Evolutionary conservation across 2,797 vertebrate genomes (phyloP).

Genomic region (Eospalax fontanierii): DNA sequence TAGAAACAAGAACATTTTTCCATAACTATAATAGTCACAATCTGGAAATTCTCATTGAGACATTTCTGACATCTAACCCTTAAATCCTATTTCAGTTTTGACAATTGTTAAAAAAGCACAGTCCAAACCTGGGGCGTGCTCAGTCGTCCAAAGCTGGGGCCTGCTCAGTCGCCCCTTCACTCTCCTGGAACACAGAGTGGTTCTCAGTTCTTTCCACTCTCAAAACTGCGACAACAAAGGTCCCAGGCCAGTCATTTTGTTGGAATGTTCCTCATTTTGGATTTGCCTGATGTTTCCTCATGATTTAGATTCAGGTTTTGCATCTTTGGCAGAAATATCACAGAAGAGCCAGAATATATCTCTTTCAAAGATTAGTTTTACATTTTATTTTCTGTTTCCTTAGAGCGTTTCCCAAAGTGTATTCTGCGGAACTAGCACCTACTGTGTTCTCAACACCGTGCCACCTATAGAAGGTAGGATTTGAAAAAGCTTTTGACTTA

Average conservation of each 20-base stretch:
- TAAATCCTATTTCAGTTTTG: background rate
- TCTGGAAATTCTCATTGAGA: background rate
- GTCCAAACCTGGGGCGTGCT: background rate
- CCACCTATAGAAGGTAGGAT: constrained; percentile 85
- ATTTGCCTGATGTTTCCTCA: constrained; percentile 65
- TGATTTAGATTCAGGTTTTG: constrained; percentile 75
- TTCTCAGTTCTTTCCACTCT: background rate
- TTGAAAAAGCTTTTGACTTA: constrained; percentile 83
- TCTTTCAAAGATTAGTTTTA: constrained; percentile 86
- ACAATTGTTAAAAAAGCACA: background rate
- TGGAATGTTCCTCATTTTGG: constrained; percentile 35
- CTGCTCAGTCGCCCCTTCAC: background rate
- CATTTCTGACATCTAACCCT: background rate
- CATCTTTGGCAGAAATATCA: constrained; percentile 80
- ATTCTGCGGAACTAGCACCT: constrained; percentile 86
- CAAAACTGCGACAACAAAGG: background rate
- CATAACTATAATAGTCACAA: background rate
- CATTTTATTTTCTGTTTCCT: constrained; percentile 88
- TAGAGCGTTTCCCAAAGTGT: constrained; percentile 87
- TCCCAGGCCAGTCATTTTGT: constrained; percentile 58
- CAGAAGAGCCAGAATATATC: constrained; percentile 84
- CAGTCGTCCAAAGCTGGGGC: background rate
- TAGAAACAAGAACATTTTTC: background rate
- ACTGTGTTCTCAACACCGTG: constrained; percentile 86
- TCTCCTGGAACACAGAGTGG: background rate